Percentiles rank a stretch among this genome's conserved stretches.
These are phyloP conservation scores for Melinaea menophilus DNA, from an alignment of 2,888 invertebrate genomes.

Conservation along the genomic window DNA sequence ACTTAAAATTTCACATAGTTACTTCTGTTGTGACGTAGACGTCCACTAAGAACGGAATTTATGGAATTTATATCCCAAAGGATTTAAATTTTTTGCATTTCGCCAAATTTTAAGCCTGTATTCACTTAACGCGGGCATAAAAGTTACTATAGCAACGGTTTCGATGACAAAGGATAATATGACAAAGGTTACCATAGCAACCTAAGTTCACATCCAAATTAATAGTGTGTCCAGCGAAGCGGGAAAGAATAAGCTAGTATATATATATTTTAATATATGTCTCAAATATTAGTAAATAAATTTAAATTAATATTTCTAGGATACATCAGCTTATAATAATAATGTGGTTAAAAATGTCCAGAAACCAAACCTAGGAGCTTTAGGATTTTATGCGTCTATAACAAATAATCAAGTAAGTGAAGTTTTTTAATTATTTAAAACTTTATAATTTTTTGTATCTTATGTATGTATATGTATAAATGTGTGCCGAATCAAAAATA, in stretches of 20 bases:
- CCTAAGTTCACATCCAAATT: too few species aligned
- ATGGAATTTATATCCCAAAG: too few species aligned
- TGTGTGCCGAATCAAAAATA: too few species aligned
- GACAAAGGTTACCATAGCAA: neutral
- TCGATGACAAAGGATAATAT: too few species aligned
- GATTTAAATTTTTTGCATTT: too few species aligned
- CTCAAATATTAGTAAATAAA: neutral
- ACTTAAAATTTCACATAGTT: too few species aligned
- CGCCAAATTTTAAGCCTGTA: too few species aligned
- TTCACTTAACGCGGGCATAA: too few species aligned
- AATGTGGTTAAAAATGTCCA: conserved; percentile 11
- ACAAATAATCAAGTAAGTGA: conserved; percentile 20
- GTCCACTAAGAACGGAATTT: too few species aligned
- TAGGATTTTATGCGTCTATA: conserved; percentile 24
- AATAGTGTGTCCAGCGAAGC: too few species aligned
- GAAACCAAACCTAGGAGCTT: conserved; percentile 18
- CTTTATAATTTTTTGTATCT: neutral
- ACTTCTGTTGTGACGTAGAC: too few species aligned
- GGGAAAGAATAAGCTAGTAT: neutral
- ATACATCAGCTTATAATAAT: conserved; percentile 18
- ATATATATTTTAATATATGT: neutral
- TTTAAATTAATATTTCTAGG: conserved; percentile 21
- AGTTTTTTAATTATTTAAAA: neutral
- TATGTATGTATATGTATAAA: neutral
- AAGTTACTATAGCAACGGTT: too few species aligned